Evolutionary conservation across 2,797 vertebrate species (phyloP).

Genomic region (Numenius phaeopus): DNA sequence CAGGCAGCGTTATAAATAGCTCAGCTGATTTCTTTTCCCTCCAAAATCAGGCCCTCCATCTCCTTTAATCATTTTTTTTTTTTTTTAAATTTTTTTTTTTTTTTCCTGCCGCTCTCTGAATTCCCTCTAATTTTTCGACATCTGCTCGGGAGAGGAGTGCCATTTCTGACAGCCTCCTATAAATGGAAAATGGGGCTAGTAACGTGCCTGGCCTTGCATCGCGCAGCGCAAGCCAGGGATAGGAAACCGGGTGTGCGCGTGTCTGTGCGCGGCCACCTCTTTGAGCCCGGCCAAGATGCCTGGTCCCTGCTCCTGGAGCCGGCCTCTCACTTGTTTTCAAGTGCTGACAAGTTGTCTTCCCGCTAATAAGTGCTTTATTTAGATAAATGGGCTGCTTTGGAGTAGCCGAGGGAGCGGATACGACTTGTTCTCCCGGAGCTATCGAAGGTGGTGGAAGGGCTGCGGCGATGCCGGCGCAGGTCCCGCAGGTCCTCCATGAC

Average conservation of each 20-base stretch:
- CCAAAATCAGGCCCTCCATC: constrained; percentile 61
- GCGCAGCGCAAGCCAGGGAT: background rate
- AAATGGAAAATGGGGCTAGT: constrained; percentile 38
- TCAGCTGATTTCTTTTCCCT: constrained; percentile 48
- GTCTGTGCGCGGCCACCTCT: background rate
- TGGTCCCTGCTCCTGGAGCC: background rate
- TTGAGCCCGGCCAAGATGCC: rapidly evolving
- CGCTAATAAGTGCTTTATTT: background rate
- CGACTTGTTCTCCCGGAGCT: rapidly evolving
- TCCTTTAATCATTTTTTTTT: constrained; percentile 50
- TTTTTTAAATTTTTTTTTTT: background rate
- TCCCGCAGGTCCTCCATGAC: background rate
- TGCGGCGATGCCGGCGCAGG: background rate
- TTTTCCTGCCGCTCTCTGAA: constrained; percentile 46
- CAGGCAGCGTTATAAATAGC: constrained; percentile 51
- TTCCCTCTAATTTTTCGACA: constrained; percentile 65
- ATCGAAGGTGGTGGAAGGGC: background rate
- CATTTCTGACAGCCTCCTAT: constrained; percentile 43
- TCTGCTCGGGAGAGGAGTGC: constrained; percentile 32
- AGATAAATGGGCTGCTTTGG: background rate
- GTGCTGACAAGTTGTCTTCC: background rate
- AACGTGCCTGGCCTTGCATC: background rate
- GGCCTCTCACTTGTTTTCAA: background rate
- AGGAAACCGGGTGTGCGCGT: rapidly evolving
- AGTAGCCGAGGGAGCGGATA: rapidly evolving